A percentile compares a stretch with the other conserved stretches of the same genome.
Evolutionary conservation across 2,888 invertebrate species (phyloP).

Genomic region (Nudaria mundana): DNA sequence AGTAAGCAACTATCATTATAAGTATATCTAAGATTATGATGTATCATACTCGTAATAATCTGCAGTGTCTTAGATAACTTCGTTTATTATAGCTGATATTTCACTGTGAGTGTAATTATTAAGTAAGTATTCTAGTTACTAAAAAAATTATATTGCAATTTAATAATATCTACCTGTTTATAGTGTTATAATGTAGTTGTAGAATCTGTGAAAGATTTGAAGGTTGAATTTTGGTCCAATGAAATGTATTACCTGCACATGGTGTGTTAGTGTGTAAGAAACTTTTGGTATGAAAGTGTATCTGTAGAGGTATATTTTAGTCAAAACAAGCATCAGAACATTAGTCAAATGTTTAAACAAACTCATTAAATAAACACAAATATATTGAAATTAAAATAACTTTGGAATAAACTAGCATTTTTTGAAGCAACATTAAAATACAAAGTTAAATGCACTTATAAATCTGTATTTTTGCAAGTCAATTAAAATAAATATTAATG

Average conservation of each 20-base stretch:
- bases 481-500: slow-evolving; percentile 19
- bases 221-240: slow-evolving; percentile 81
- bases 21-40: slow-evolving; percentile 30
- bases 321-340: slow-evolving; percentile 17
- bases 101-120: slow-evolving; percentile 41
- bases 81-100: slow-evolving; percentile 41
- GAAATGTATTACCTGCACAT: slow-evolving; percentile 72
- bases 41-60: slow-evolving; percentile 34
- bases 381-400: not conserved
- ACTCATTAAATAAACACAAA: not conserved
- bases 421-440: slow-evolving; percentile 1
- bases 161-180: too few species aligned
- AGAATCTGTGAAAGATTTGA: slow-evolving; percentile 58
- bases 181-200: slow-evolving; percentile 29
- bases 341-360: slow-evolving; percentile 12
- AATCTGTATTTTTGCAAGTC: slow-evolving; percentile 20
- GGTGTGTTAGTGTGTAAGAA: slow-evolving; percentile 63
- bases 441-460: not conserved
- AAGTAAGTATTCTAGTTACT: too few species aligned
- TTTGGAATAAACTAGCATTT: slow-evolving; percentile 4
- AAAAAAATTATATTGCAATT: slow-evolving; percentile 31
- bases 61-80: slow-evolving; percentile 50
- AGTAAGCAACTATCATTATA: slow-evolving; percentile 47
- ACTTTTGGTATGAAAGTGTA: slow-evolving; percentile 21
- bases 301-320: too few species aligned